Conservation (phyloP, 1,140 invertebrate genomes). For the Rhopalosiphum maidis region DNA sequence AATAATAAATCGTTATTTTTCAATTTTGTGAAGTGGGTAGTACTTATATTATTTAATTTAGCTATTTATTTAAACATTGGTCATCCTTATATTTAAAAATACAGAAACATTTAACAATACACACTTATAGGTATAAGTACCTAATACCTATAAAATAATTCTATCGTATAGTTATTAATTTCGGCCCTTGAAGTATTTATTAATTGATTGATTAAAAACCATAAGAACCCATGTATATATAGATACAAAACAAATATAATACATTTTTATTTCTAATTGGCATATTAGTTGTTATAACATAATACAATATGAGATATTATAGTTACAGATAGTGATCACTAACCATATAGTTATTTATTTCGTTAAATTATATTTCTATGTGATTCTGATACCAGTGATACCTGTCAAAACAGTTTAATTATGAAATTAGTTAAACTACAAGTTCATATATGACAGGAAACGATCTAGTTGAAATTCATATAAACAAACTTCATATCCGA, state of each 20-base stretch:
- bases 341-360: background rate
- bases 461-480: background rate
- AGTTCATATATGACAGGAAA: background rate
- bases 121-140: background rate
- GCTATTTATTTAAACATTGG: background rate
- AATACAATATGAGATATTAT: background rate
- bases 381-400: background rate
- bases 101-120: background rate
- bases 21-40: background rate
- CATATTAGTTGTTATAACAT: background rate
- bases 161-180: background rate
- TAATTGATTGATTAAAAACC: background rate
- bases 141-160: background rate
- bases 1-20: background rate
- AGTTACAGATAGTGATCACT: background rate
- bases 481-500: background rate
- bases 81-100: background rate
- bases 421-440: background rate
- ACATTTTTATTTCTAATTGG: background rate
- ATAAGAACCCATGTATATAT: background rate
- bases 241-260: too few species aligned
- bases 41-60: background rate
- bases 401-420: background rate
- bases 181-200: background rate
- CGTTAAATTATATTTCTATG: background rate